A percentile compares a stretch with the other conserved stretches of the same genome.
Conservation (phyloP, 1,140 invertebrate species). For the Dreissena polymorpha region DNA sequence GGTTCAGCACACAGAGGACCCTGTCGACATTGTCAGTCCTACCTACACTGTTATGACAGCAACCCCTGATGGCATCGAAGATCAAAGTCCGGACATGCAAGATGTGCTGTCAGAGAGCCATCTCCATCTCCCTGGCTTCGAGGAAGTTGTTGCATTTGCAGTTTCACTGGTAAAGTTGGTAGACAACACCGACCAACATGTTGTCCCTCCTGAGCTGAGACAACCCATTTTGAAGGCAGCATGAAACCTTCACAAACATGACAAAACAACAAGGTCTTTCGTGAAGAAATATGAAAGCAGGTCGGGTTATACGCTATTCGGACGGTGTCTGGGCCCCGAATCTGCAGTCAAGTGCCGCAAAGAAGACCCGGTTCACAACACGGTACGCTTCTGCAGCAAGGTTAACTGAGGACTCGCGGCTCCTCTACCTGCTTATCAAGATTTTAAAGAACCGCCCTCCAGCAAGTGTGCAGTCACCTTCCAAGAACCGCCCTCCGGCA, state of each 20-base stretch:
- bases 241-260: background rate
- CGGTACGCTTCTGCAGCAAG: background rate
- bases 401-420: background rate
- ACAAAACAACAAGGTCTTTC: background rate
- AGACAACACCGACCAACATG: background rate
- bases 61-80: background rate
- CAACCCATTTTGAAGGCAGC: background rate
- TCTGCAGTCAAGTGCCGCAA: background rate
- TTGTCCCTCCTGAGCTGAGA: background rate
- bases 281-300: constrained; percentile 1
- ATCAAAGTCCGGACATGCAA: constrained; percentile 1
- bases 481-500: background rate
- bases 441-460: background rate
- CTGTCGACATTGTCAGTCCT: background rate
- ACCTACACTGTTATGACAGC: background rate
- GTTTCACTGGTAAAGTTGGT: background rate
- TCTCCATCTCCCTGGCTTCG: constrained; percentile 9
- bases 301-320: background rate
- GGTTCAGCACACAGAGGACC: background rate
- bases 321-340: background rate
- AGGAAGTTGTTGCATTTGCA: background rate
- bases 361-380: constrained; percentile 6
- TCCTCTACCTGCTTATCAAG: constrained; percentile 3
- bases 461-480: background rate
- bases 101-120: background rate